Conservation (phyloP, 1,140 invertebrate genomes). For the Conopomorpha cramerella region DNA sequence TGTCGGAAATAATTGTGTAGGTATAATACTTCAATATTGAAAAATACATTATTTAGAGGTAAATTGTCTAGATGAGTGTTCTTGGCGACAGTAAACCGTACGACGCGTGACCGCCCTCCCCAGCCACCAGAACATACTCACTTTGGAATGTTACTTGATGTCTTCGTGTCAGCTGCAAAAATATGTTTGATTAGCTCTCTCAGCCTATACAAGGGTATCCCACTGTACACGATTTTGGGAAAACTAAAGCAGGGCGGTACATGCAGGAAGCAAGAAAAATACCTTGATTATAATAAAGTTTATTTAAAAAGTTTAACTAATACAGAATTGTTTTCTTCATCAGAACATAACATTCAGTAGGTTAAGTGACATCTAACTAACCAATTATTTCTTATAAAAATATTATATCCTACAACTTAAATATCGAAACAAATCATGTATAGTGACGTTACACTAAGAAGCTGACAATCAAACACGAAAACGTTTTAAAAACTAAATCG, state of each 20-base stretch:
- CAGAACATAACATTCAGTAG: background rate
- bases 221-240: background rate
- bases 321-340: background rate
- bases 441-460: no score
- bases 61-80: constrained; percentile 3
- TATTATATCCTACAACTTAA: no score
- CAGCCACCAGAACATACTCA: constrained; percentile 23
- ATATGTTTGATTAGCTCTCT: constrained; percentile 35
- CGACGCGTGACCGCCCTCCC: constrained; percentile 13
- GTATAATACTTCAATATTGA: constrained; percentile 17
- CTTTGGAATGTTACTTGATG: constrained; percentile 47
- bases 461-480: no score
- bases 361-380: no score
- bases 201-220: no score
- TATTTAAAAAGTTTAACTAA: background rate
- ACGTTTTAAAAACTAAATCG: no score
- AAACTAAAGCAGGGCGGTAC: background rate
- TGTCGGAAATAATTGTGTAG: constrained; percentile 15
- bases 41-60: constrained; percentile 2
- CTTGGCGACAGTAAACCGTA: constrained; percentile 2
- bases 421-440: no score
- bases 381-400: no score
- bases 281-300: background rate
- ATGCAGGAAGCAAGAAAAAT: background rate
- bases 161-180: constrained; percentile 51